Evolutionary conservation across 2,113 vertebrate species (phyloP).

Genomic region (Dryoscopus gambensis): DNA sequence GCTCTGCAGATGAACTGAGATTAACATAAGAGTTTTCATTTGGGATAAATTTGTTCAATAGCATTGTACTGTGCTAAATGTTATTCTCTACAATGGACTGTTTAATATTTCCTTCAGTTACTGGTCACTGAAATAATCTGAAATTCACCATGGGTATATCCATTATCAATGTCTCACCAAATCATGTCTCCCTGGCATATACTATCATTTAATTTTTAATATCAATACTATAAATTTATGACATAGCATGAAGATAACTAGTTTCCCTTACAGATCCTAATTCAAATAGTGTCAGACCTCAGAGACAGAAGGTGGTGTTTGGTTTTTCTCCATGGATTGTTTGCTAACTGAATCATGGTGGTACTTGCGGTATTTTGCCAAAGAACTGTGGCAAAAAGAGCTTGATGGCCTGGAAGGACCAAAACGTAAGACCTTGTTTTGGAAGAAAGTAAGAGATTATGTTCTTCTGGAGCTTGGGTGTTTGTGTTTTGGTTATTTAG

Average conservation of each 20-base stretch:
- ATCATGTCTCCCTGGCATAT: background rate
- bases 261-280: background rate
- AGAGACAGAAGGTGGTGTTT: background rate
- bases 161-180: background rate
- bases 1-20: background rate
- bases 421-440: background rate
- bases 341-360: background rate
- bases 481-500: background rate
- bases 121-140: background rate
- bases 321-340: background rate
- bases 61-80: background rate
- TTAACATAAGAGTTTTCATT: background rate
- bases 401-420: background rate
- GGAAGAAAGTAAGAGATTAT: background rate
- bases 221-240: background rate
- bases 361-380: background rate
- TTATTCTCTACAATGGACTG: background rate
- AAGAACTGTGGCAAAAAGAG: background rate
- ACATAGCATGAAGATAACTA: background rate
- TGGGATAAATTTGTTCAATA: background rate
- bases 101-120: background rate
- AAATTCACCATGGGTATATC: background rate
- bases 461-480: background rate
- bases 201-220: background rate
- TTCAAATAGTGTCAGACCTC: background rate